Base-by-base conservation (phyloP, 2,888 invertebrate species). In the Nomada fucata region DNA sequence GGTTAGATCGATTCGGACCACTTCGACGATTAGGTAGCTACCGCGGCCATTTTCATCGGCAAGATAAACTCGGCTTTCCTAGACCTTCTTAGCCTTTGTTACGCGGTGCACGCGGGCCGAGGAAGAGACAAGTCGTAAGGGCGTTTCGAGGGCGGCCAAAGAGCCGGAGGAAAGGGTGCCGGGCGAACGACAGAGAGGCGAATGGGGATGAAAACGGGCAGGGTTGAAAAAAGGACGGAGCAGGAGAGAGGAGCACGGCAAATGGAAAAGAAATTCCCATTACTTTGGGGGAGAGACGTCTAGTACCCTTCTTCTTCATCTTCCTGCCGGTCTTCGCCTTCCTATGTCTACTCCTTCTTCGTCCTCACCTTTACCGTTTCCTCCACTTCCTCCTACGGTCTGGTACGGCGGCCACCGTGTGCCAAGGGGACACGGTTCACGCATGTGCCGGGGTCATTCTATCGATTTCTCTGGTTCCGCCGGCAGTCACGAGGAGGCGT, bases 391-490 rank as follows among this genome's bases (percentile, higher is more conserved):
- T 70, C 69, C 77, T 79, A 79, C 67, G 71, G 61, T 55, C 61
- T 64, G 79, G 18, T 61, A 70, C 72, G 68, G 68, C 61, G 64
- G 74, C 15, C 11, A 15, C 47, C 92, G 91, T 91, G 92, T 91
- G 92, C 91, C 79, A 75, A 70, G 77, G 73, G 80, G 84, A 79
- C 73, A 64, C 47, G 15, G 63, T 84, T 80, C 89, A 91, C 92
- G 92, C 92, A 91, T 91, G 92, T 91, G 92, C 91, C 77, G 57
- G 57, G 86, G 84, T 87, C 86, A 82, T 87, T 89, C 90, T 93
- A 93, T 93, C 93, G 93, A 93, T 93, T 93, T 91, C 90, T 85
- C 83, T 87, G 89, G 85, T 92, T 93, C 91, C 83, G 80, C 74
- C 67, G 84, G 79, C 81, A 84, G 87, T 88, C 92, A 88, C 90